These are phyloP conservation scores for Chelonus formosanus DNA, from an alignment of 2,888 invertebrate species.

Conservation along the genomic window DNA sequence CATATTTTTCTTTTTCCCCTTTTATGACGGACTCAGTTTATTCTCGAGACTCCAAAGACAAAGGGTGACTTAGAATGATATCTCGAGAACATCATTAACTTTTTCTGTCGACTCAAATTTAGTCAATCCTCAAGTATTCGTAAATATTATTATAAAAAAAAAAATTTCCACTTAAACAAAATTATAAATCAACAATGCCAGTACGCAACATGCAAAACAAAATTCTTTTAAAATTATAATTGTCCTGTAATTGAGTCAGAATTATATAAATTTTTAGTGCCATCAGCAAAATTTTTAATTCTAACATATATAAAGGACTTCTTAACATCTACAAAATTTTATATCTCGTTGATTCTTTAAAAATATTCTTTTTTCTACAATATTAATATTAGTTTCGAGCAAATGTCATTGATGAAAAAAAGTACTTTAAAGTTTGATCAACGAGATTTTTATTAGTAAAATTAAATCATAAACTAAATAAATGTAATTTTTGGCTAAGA, in stretches of 20 bases:
- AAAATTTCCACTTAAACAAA: constrained; percentile 41
- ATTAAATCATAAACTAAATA: constrained; percentile 52
- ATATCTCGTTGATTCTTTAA: neutral
- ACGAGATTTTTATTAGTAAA: constrained; percentile 11
- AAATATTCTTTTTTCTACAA: too few relatives aligned
- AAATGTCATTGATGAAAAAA: too few relatives aligned
- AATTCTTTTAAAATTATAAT: constrained; percentile 30
- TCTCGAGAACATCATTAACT: constrained; percentile 29
- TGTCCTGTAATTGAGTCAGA: neutral
- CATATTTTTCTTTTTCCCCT: neutral
- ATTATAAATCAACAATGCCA: constrained; percentile 51
- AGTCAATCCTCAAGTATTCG: neutral
- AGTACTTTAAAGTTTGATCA: neutral
- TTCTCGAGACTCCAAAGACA: too few relatives aligned
- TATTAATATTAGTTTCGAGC: too few relatives aligned
- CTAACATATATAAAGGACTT: too few relatives aligned
- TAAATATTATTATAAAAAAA: constrained; percentile 31
- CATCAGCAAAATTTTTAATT: neutral
- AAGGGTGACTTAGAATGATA: constrained; percentile 17
- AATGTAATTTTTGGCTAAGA: constrained; percentile 65
- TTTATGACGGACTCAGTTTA: too few relatives aligned
- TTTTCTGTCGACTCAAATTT: constrained; percentile 25
- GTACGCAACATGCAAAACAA: constrained; percentile 56
- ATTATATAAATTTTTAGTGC: neutral
- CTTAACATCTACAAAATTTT: too few relatives aligned